These are phyloP conservation scores for Bothrops alternatus DNA, from an alignment of 2,797 vertebrate genomes.

Conservation along the genomic window DNA sequence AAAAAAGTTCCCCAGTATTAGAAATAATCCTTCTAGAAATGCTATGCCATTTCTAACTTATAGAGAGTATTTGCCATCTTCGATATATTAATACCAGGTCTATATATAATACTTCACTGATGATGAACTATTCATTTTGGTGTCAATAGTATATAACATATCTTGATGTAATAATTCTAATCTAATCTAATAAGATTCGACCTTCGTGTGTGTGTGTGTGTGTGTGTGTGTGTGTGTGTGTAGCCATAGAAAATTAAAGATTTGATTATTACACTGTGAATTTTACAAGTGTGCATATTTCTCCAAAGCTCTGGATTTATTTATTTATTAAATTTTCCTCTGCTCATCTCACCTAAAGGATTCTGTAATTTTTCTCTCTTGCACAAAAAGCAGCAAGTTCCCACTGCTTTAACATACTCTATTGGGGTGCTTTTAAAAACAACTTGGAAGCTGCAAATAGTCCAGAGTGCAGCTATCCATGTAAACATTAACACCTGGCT, in stretches of 20 bases:
- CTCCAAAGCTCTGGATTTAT: background rate
- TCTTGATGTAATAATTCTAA: background rate
- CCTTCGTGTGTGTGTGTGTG: background rate
- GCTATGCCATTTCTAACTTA: background rate
- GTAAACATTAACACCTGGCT: background rate
- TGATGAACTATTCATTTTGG: background rate
- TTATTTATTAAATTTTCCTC: background rate
- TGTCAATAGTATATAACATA: accelerated
- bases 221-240: too few relatives aligned
- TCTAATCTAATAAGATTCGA: background rate
- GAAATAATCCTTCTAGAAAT: background rate
- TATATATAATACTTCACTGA: accelerated
- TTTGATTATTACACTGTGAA: background rate
- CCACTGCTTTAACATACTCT: background rate
- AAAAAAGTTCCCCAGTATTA: accelerated
- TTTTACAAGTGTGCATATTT: background rate
- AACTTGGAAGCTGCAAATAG: background rate
- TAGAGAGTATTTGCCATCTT: background rate
- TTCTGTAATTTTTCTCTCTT: accelerated
- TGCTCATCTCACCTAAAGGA: background rate
- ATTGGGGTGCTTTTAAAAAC: background rate
- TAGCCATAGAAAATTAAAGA: background rate
- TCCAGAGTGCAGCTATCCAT: background rate
- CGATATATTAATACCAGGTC: conserved; percentile 4
- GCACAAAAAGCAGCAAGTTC: background rate